phyloP scores from a whole-genome alignment of 2,113 vertebrate species.

The Heterochromis multidens region DNA sequence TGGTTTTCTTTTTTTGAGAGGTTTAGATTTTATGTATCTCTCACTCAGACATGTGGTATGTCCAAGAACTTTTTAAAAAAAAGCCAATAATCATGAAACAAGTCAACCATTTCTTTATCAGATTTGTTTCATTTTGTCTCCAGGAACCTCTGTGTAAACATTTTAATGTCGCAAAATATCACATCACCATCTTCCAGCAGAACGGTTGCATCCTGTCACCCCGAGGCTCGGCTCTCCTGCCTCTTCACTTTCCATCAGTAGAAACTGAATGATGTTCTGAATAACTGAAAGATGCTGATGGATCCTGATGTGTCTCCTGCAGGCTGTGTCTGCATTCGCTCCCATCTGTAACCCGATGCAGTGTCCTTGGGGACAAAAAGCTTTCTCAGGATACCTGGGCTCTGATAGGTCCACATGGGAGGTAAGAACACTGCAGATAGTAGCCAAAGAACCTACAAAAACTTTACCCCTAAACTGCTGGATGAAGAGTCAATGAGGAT shows the following conservation, averaged over 20 bases:
- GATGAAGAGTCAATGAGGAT: neutral
- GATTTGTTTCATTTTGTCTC: fast-evolving
- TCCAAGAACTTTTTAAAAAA: neutral
- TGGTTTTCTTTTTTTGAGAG: neutral
- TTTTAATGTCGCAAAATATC: neutral
- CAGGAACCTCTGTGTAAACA: neutral
- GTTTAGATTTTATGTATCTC: neutral
- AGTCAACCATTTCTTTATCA: neutral
- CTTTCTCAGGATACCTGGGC: slow-evolving; percentile 89
- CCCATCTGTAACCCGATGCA: slow-evolving; percentile 95
- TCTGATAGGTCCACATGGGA: slow-evolving; percentile 87
- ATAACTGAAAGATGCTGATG: neutral
- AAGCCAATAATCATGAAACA: neutral
- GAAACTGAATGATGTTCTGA: neutral
- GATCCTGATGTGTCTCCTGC: neutral
- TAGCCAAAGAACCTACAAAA: neutral
- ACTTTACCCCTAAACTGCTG: neutral
- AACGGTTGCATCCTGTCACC: neutral
- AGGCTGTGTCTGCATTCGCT: slow-evolving; percentile 78
- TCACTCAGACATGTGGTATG: neutral
- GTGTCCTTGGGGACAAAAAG: slow-evolving; percentile 96
- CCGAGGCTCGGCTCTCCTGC: neutral
- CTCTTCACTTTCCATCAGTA: neutral
- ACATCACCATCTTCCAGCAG: neutral
- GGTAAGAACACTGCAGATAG: slow-evolving; percentile 67